Conservation (phyloP, 2,888 invertebrate genomes). For the Germaria angustata region DNA sequence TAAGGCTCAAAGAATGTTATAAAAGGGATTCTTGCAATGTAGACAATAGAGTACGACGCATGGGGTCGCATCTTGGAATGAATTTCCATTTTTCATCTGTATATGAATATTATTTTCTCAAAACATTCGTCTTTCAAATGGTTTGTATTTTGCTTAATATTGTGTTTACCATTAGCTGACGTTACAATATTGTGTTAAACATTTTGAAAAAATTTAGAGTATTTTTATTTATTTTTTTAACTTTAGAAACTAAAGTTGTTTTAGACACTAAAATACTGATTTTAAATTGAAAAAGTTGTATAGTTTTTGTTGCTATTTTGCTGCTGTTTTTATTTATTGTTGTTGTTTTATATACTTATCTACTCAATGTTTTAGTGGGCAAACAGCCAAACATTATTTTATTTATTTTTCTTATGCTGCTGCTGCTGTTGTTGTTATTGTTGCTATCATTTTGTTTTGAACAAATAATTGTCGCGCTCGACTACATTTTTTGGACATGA, state of each 20-base stretch:
- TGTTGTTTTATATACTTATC: conserved; percentile 40
- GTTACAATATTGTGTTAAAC: conserved; percentile 48
- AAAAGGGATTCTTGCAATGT: conserved; percentile 26
- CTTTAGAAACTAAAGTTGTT: conserved; percentile 40
- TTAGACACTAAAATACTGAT: not conserved
- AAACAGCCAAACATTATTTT: conserved; percentile 73
- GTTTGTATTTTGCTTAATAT: conserved; percentile 20
- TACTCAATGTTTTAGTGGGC: conserved; percentile 75
- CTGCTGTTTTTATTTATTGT: conserved; percentile 27
- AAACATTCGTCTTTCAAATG: not conserved
- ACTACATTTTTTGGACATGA: conserved; percentile 74
- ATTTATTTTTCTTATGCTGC: too few relatives aligned
- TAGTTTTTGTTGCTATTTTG: conserved; percentile 42
- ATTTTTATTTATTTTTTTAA: conserved; percentile 17
- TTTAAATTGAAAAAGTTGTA: conserved; percentile 35
- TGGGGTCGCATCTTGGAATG: conserved; percentile 42
- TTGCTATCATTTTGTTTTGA: conserved; percentile 59
- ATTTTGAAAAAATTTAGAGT: not conserved
- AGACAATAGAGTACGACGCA: too few relatives aligned
- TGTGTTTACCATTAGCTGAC: conserved; percentile 38
- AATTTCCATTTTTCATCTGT: conserved; percentile 4
- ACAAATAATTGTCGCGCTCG: conserved; percentile 78
- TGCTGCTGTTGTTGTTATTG: too few relatives aligned
- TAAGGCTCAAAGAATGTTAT: not conserved
- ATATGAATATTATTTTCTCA: conserved; percentile 2